These are phyloP conservation scores for Parotocinclus haroldoi DNA, from an alignment of 2,797 vertebrate species.

Conservation along the genomic window DNA sequence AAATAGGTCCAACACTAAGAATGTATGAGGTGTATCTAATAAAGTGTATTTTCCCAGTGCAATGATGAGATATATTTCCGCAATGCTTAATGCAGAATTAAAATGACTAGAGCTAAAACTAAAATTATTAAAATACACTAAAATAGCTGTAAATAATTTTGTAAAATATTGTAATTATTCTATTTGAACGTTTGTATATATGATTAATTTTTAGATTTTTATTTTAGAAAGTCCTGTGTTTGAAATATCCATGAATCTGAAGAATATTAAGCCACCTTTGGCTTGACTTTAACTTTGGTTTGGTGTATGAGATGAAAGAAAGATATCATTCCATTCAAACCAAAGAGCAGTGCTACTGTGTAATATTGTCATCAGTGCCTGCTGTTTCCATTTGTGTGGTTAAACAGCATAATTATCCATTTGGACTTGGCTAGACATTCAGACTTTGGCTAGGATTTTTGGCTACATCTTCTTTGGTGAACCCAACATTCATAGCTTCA, in stretches of 20 bases:
- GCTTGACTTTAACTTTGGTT: constrained; percentile 8
- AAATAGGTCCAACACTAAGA: too few species aligned
- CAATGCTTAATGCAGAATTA: too few species aligned
- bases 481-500: constrained; percentile 21
- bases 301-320: constrained; percentile 16
- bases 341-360: constrained; percentile 11
- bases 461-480: constrained; percentile 17
- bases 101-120: too few species aligned
- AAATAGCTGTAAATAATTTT: too few species aligned
- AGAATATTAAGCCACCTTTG: constrained; percentile 13
- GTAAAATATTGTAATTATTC: too few species aligned
- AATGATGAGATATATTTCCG: too few species aligned
- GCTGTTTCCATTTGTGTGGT: constrained; percentile 34
- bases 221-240: constrained; percentile 2
- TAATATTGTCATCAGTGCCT: constrained; percentile 33
- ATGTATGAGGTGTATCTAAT: too few species aligned
- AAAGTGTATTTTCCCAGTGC: too few species aligned
- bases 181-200: too few species aligned
- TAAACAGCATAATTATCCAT: constrained; percentile 24
- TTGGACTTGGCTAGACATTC: constrained; percentile 37
- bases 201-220: too few species aligned
- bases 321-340: constrained; percentile 27
- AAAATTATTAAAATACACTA: neutral
- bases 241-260: constrained; percentile 2
- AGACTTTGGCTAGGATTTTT: constrained; percentile 13